A percentile compares a stretch with the other conserved stretches of the same genome.
Evolutionary conservation across 2,888 invertebrate genomes (phyloP).

Genomic region (Leptopterna dolabrata): DNA sequence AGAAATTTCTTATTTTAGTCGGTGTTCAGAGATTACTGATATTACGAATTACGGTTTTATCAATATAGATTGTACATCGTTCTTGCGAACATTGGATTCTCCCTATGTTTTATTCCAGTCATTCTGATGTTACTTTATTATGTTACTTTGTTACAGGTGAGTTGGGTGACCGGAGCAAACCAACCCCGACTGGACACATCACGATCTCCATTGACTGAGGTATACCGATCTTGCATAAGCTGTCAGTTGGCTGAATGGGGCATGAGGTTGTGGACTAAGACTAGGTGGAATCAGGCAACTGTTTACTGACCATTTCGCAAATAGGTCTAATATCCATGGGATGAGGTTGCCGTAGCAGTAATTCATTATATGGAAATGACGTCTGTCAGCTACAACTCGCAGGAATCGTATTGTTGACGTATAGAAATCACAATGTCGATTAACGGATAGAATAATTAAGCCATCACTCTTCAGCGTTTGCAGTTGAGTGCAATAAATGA

Average conservation of each 20-base stretch:
- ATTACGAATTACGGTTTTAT: no score
- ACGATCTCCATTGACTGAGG: not conserved
- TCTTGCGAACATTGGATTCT: no score
- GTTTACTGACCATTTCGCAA: not conserved
- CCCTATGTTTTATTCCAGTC: no score
- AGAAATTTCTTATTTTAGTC: no score
- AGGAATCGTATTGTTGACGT: no score
- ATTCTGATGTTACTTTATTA: not conserved
- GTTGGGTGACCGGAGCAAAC: not conserved
- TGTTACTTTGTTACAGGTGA: not conserved
- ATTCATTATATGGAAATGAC: not conserved
- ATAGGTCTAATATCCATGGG: not conserved
- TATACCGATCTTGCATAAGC: not conserved
- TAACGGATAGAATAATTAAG: no score
- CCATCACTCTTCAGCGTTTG: no score
- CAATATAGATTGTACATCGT: no score
- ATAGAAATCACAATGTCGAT: no score
- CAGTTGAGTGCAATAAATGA: no score
- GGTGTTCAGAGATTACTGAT: no score
- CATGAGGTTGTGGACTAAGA: not conserved
- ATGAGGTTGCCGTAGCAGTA: not conserved
- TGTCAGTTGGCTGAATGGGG: not conserved
- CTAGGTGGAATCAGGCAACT: not conserved
- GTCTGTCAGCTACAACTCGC: no score
- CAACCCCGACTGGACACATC: not conserved